Evolutionary conservation across 1,140 invertebrate genomes (phyloP).

Genomic region (Phortica variegata): DNA sequence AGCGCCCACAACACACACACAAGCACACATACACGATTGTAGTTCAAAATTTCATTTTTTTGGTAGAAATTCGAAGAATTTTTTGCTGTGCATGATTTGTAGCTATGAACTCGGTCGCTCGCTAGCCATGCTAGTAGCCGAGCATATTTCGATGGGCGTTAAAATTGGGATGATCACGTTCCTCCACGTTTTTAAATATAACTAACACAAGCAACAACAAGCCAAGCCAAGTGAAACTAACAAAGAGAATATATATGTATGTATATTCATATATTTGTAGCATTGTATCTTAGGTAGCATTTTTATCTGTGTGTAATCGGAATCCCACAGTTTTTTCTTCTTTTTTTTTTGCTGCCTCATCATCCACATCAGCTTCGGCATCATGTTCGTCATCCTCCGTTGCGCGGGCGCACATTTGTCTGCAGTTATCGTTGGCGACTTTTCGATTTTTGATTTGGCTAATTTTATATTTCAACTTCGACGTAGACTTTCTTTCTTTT

Average conservation of each 20-base stretch:
- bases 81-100: slow-evolving; percentile 3
- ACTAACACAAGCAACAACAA: no score
- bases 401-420: slow-evolving; percentile 1
- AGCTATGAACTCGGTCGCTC: neutral
- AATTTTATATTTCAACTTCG: neutral
- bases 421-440: no score
- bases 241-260: no score
- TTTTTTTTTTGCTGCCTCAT: slow-evolving; percentile 33
- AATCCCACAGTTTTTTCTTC: slow-evolving; percentile 13
- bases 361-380: slow-evolving; percentile 18
- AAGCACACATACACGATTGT: no score
- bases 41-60: no score
- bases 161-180: slow-evolving; percentile 57
- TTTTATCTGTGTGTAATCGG: slow-evolving; percentile 48
- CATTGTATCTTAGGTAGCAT: slow-evolving; percentile 49
- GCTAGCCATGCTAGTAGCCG: slow-evolving; percentile 18
- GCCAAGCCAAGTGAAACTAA: no score
- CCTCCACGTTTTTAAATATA: slow-evolving; percentile 36
- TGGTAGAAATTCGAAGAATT: slow-evolving; percentile 33
- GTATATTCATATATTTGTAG: no score
- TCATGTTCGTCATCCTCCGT: neutral
- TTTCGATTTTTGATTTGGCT: no score
- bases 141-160: slow-evolving; percentile 45
- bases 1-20: slow-evolving; percentile 48
- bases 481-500: neutral